Conservation (phyloP, 2,113 vertebrate genomes). For the Chloebia gouldiae region DNA sequence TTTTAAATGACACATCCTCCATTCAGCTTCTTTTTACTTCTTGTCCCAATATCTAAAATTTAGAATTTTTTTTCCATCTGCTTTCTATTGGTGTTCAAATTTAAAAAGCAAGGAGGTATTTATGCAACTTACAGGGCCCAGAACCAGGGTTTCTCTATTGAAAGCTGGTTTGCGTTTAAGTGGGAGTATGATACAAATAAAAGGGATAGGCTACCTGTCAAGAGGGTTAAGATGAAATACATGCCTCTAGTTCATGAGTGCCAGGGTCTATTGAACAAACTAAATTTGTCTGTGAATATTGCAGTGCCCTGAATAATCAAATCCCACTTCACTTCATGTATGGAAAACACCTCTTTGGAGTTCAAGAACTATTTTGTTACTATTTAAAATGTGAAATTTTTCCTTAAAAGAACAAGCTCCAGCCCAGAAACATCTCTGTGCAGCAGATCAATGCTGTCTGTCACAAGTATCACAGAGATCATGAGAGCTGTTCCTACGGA, state of each 20-base stretch:
- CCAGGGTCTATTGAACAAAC: not conserved
- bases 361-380: not conserved
- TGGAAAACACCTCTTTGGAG: not conserved
- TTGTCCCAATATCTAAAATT: not conserved
- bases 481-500: rapidly evolving
- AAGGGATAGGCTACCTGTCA: not conserved
- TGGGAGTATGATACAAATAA: not conserved
- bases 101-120: not conserved
- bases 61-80: not conserved
- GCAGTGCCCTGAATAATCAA: not conserved
- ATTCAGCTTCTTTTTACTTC: not conserved
- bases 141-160: not conserved
- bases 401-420: not conserved
- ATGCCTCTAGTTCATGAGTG: rapidly evolving
- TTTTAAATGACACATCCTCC: not conserved
- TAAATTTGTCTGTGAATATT: not conserved
- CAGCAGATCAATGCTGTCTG: not conserved
- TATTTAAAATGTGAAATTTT: not conserved
- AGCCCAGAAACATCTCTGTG: not conserved
- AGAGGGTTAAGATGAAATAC: not conserved
- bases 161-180: not conserved
- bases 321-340: not conserved
- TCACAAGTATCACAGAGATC: not conserved
- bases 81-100: not conserved
- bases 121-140: not conserved